Evolutionary conservation across 1,140 invertebrate genomes (phyloP), one percentile per base, ranked within the genome.

Genomic region (Thalassaphorura encarpata): DNA sequence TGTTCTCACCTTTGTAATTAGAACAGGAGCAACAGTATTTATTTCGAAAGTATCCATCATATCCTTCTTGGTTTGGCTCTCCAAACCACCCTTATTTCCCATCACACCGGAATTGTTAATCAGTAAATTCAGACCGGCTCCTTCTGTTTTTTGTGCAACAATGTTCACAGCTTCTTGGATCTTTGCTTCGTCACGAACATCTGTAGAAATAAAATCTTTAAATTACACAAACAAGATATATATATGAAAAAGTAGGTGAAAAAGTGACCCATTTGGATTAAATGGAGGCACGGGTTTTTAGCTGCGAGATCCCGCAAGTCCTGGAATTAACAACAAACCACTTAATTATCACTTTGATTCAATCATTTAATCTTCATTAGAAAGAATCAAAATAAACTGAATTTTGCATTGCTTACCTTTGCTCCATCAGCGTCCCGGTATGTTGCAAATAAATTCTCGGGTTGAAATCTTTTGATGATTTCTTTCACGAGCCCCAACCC

Each of bases 31-130:
- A 16, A 90, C 73, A 1, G 84, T 82, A 71, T 94, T 94, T 0
- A 84, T 76, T 26, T 77, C 72, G 58, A 85, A 79, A 50, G 79
- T 78, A 28, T 88, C 79, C 33, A 79, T 65, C 62, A 93, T 69
- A 64, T 88, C 81, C 47, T 87, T 75, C 24, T 76, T 69, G 66
- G 82, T 84, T 0, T 87, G 81, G 15, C 81, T 68, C 21, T 76
- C 73, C 6, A 93, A 73, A 42, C 84, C 75, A 79, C 54, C 82
- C 87, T 69, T 84, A 78, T 2, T 80, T 76, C 29, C 33, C 28
- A 51, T 13, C 21, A 85, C 72, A 16, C 86, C 89, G 40, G 89
- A 89, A 76, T 90, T 93, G 67, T 92, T 93, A 40, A 92, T 81
- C 1, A 94, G 72, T 19, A 58, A 24, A 49, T 61, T 60, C 16